phyloP scores from a whole-genome alignment of 1,140 invertebrate species.

The Ganaspis sp. region DNA sequence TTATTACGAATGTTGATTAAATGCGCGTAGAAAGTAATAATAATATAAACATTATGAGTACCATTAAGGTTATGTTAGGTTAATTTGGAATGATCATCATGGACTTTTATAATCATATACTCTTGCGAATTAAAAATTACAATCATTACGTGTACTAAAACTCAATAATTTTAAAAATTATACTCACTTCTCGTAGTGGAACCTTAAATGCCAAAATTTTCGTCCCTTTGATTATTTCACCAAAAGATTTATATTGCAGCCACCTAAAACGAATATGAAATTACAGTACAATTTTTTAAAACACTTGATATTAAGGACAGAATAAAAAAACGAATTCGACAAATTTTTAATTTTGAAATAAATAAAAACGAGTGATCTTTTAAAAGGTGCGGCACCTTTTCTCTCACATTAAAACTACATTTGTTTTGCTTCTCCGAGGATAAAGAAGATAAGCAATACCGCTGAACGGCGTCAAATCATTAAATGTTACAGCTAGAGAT shows the following conservation, averaged over 20 bases:
- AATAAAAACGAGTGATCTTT: background rate
- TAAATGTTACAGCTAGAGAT: background rate
- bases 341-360: background rate
- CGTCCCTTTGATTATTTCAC: conserved; percentile 81
- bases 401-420: background rate
- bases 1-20: too few species aligned
- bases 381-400: background rate
- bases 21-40: too few species aligned
- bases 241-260: conserved; percentile 82
- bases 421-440: background rate
- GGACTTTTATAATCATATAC: too few species aligned
- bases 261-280: conserved; percentile 77
- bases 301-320: background rate
- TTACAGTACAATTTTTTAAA: conserved; percentile 13
- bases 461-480: background rate
- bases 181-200: conserved; percentile 83
- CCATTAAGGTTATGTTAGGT: too few species aligned
- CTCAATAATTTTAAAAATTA: background rate
- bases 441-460: conserved; percentile 2
- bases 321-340: background rate
- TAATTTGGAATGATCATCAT: too few species aligned
- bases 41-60: too few species aligned
- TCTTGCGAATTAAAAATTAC: too few species aligned
- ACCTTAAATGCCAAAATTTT: conserved; percentile 87
- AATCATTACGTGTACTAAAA: background rate